Percentiles rank a stretch among this genome's conserved stretches.
Conservation (phyloP, 1,140 invertebrate genomes). For the Xylocopa sonorina region DNA sequence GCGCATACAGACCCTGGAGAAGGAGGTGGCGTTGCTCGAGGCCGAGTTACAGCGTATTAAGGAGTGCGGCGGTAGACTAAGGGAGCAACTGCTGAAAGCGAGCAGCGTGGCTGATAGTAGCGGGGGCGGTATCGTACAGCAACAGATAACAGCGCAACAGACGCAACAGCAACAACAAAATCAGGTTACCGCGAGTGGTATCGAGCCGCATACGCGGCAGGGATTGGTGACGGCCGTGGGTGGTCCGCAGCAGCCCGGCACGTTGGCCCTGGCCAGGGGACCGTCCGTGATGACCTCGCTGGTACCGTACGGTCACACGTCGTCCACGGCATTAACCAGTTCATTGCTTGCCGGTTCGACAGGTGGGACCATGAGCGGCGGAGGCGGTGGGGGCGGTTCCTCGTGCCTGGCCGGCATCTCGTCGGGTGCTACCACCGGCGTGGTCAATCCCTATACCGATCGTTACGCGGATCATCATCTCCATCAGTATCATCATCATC, state of each 20-base stretch:
- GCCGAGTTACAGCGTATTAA: constrained; percentile 86
- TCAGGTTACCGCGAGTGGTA: constrained; percentile 55
- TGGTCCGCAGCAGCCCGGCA: constrained; percentile 64
- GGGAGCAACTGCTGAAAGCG: constrained; percentile 76
- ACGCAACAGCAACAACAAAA: constrained; percentile 38
- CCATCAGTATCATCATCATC: constrained; percentile 61
- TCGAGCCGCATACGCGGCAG: constrained; percentile 57
- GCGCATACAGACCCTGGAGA: constrained; percentile 91
- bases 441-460: constrained; percentile 78
- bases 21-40: constrained; percentile 89
- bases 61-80: constrained; percentile 78
- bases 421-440: constrained; percentile 80
- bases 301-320: constrained; percentile 70
- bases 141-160: constrained; percentile 36
- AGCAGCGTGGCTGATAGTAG: constrained; percentile 71
- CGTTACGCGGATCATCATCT: constrained; percentile 69
- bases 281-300: constrained; percentile 70
- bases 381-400: constrained; percentile 58
- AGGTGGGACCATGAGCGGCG: constrained; percentile 63
- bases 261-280: constrained; percentile 67
- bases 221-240: constrained; percentile 54
- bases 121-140: constrained; percentile 39
- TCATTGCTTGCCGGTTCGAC: constrained; percentile 75
- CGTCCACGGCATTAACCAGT: constrained; percentile 71
- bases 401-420: constrained; percentile 76